Conservation (phyloP, 2,113 vertebrate genomes). For the Carollia perspicillata region DNA sequence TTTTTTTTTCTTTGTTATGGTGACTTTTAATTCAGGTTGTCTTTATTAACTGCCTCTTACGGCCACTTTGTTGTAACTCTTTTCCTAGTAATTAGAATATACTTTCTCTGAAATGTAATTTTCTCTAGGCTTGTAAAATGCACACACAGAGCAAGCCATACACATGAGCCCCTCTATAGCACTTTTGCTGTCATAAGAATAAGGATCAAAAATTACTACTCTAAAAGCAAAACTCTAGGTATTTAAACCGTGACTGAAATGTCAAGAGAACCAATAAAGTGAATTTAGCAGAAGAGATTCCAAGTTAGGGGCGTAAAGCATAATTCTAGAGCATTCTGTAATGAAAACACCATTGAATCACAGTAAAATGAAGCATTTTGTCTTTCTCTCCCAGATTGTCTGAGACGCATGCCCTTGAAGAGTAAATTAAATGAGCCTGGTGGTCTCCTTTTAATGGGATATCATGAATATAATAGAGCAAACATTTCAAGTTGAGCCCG, state of each 20-base stretch:
- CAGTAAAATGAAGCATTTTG: neutral
- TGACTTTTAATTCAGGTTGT: constrained; percentile 73
- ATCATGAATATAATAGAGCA: neutral
- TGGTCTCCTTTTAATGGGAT: constrained; percentile 30
- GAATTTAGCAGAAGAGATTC: neutral
- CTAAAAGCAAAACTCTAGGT: constrained; percentile 3
- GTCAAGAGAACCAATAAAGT: constrained; percentile 47
- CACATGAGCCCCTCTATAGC: constrained; percentile 4
- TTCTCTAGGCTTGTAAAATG: constrained; percentile 67
- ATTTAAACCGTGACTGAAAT: constrained; percentile 29
- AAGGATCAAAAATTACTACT: constrained; percentile 8
- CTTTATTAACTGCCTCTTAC: constrained; percentile 59
- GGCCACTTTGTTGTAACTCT: constrained; percentile 54
- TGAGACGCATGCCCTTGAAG: neutral
- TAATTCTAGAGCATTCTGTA: neutral
- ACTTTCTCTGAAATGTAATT: constrained; percentile 68
- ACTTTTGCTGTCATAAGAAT: constrained; percentile 60
- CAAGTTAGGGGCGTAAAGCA: neutral
- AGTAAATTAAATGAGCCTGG: constrained; percentile 42
- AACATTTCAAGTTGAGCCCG: constrained; percentile 39
- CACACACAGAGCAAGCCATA: constrained; percentile 25
- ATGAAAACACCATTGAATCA: neutral
- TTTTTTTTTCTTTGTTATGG: constrained; percentile 41
- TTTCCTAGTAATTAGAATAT: constrained; percentile 66
- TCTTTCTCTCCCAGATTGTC: neutral